Evolutionary conservation across 64 coral and sea anemone species (phyloP).

Genomic region (Astreopora myriophthalma): DNA sequence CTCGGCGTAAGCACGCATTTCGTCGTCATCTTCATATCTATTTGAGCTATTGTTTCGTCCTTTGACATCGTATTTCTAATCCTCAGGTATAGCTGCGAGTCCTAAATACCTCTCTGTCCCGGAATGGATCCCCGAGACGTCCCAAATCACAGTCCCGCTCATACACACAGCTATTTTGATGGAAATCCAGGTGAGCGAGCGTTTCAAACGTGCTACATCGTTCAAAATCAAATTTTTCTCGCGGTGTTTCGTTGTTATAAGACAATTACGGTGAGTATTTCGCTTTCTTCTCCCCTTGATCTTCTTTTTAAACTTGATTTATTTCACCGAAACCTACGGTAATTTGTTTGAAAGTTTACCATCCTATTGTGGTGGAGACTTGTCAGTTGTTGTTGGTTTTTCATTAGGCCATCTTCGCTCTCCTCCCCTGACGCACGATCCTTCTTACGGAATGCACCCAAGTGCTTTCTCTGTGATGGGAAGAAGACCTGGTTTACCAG

Average conservation of each 20-base stretch:
- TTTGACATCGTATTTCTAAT: conserved; percentile 96
- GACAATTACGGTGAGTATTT: neutral
- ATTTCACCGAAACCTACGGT: neutral
- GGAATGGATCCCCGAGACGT: conserved; percentile 93
- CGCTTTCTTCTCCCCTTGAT: neutral
- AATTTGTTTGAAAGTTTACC: neutral
- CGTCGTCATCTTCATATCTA: conserved; percentile 76
- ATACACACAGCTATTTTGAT: conserved; percentile 96
- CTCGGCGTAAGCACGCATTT: conserved; percentile 85
- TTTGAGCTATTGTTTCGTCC: conserved; percentile 94
- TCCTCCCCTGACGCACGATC: conserved; percentile 95
- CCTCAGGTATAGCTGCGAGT: conserved; percentile 87
- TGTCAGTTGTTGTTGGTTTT: conserved; percentile 37
- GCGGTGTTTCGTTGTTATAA: conserved; percentile 56
- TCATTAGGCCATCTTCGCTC: conserved; percentile 97
- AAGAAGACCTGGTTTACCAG: conserved; percentile 85
- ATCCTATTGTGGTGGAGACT: neutral
- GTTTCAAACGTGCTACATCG: conserved; percentile 61
- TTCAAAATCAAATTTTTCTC: conserved; percentile 63
- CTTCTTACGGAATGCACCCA: conserved; percentile 89
- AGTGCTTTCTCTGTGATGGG: conserved; percentile 98
- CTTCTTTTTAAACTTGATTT: neutral
- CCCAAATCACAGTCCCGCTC: conserved; percentile 92
- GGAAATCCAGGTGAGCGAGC: conserved; percentile 91
- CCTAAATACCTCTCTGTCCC: conserved; percentile 38